phyloP scores from a whole-genome alignment of 2,113 vertebrate genomes.

The Pimephales promelas region DNA sequence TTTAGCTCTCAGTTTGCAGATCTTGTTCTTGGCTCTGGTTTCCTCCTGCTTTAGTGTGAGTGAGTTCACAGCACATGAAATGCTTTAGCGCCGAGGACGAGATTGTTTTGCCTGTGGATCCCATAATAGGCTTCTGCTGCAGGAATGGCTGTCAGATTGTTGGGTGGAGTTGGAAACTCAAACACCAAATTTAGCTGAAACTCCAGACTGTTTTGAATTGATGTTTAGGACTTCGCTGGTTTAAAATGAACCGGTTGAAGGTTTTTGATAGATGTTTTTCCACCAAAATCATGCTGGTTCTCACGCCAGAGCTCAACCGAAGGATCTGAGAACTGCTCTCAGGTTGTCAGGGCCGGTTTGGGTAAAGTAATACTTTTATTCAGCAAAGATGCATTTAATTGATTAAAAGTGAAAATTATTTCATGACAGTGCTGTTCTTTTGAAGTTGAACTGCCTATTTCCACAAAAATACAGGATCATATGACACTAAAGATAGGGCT shows the following conservation, averaged over 20 bases:
- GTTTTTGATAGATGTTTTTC: neutral
- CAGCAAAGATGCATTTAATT: neutral
- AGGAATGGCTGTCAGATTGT: neutral
- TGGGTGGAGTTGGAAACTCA: conserved; percentile 38
- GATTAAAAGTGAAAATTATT: neutral
- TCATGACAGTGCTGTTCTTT: too few relatives aligned
- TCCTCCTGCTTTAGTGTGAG: neutral
- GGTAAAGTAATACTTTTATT: neutral
- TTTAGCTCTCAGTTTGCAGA: conserved; percentile 21
- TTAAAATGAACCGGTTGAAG: neutral
- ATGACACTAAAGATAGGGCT: too few relatives aligned
- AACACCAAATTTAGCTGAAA: conserved; percentile 34
- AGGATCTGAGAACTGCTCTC: too few relatives aligned
- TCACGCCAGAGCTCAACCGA: neutral
- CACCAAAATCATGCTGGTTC: neutral
- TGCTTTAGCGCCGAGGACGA: conserved; percentile 24
- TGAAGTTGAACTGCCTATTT: too few relatives aligned
- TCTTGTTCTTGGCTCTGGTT: neutral
- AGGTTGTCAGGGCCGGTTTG: neutral
- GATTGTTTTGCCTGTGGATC: conserved; percentile 31
- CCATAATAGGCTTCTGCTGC: conserved; percentile 40
- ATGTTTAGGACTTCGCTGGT: conserved; percentile 34
- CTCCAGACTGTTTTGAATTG: conserved; percentile 23
- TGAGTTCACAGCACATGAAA: conserved; percentile 5
- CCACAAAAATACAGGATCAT: too few relatives aligned